Evolutionary conservation across 1,140 invertebrate species (phyloP), one percentile per base, ranked within the genome.

Genomic region (Manduca sexta): DNA sequence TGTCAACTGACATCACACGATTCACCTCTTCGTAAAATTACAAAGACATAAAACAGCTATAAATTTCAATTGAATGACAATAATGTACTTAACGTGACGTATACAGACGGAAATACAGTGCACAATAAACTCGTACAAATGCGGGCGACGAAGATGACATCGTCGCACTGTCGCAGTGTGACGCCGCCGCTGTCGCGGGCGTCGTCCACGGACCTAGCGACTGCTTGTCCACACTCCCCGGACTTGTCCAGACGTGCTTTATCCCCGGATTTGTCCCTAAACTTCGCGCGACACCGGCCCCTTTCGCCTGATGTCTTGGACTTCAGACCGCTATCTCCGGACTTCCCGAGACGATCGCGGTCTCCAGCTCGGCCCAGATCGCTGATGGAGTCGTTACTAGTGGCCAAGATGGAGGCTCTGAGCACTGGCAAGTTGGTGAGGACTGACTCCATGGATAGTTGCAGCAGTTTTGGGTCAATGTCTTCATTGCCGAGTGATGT

Each of bases 391-490:
- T 89, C 90, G 43, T 80, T 94, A 38, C 81, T 94, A 33, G 90
- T 92, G 14, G 92, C 91, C 2, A 94, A 94, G 76, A 94, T 94
- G 87, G 93, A 94, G 64, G 84, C 87, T 15, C 56, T 86, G 12
- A 88, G 83, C 31, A 83, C 79, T 0, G 84, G 84, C 7, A 76
- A 76, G 66, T 76, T 94, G 48, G 79, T 93, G 7, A 84, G 93
- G 51, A 92, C 91, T 2, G 92, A 94, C 64, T 94, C 93, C 14
- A 87, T 92, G 73, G 93, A 94, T 74, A 94, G 92, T 49, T 91
- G 92, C 54, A 91, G 90, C 61, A 94, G 92, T 60, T 88, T 92
- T 46, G 91, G 92, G 14, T 92, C 91, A 2, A 87, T 89, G 61
- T 89, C 88, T 47, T 93, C 92, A 2, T 60, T 90, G 33, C 87